Percentiles rank a stretch among this genome's conserved stretches.
Evolutionary conservation across 2,888 invertebrate species (phyloP).

Genomic region (Ischnura elegans): DNA sequence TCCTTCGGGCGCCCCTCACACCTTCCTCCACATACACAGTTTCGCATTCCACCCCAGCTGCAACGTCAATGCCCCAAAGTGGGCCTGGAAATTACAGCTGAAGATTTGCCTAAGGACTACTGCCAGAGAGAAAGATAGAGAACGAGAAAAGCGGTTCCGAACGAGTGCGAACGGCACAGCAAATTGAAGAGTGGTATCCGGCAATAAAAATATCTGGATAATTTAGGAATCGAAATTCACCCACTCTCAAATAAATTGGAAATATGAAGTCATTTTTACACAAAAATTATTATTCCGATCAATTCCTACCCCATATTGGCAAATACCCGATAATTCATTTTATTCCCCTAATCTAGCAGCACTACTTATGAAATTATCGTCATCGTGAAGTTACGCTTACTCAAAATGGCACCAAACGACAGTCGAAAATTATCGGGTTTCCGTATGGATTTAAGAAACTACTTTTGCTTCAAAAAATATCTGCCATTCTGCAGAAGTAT

Average conservation of each 20-base stretch:
- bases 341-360: too few species aligned
- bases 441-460: too few species aligned
- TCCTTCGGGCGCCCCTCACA: conserved; percentile 30
- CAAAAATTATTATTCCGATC: too few species aligned
- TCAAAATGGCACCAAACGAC: too few species aligned
- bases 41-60: conserved; percentile 49
- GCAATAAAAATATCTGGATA: not conserved
- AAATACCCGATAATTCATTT: too few species aligned
- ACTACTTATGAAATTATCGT: too few species aligned
- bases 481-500: too few species aligned
- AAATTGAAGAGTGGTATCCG: not conserved
- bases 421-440: too few species aligned
- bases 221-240: not conserved
- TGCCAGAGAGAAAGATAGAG: too few species aligned
- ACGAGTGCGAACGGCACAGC: not conserved
- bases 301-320: too few species aligned
- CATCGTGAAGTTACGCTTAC: too few species aligned
- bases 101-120: not conserved
- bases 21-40: conserved; percentile 21
- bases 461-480: too few species aligned
- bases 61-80: conserved; percentile 55
- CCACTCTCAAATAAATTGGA: not conserved
- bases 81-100: conserved; percentile 51
- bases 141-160: not conserved
- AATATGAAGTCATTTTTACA: not conserved